Evolutionary conservation across 1,140 invertebrate species (phyloP).

Genomic region (Cylas formicarius): DNA sequence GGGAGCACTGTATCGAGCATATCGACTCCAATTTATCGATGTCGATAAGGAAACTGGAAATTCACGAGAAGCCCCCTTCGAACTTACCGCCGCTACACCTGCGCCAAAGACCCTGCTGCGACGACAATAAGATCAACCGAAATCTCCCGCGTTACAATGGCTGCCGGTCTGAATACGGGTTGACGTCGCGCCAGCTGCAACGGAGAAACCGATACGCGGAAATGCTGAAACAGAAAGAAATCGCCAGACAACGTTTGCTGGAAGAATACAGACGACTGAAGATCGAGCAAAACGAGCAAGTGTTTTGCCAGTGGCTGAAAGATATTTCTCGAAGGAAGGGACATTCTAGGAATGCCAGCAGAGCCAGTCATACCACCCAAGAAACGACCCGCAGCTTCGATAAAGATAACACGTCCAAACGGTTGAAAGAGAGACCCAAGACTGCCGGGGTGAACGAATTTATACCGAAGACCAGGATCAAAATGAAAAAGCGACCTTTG

Average conservation of each 20-base stretch:
- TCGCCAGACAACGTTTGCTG: constrained; percentile 29
- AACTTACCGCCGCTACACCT: constrained; percentile 33
- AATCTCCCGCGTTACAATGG: constrained; percentile 38
- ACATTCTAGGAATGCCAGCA: constrained; percentile 3
- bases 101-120: constrained; percentile 35
- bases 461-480: constrained; percentile 18
- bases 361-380: constrained; percentile 5
- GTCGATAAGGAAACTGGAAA: constrained; percentile 32
- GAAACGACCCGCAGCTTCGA: constrained; percentile 9
- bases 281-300: constrained; percentile 37
- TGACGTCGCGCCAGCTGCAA: constrained; percentile 33
- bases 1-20: constrained; percentile 37
- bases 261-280: constrained; percentile 33
- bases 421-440: constrained; percentile 30
- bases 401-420: constrained; percentile 16
- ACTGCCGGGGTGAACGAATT: constrained; percentile 27
- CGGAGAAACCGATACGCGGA: constrained; percentile 27
- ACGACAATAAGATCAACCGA: constrained; percentile 24
- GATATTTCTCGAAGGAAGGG: constrained; percentile 30
- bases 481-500: constrained; percentile 17
- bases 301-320: constrained; percentile 39
- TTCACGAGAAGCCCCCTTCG: constrained; percentile 29
- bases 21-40: constrained; percentile 32
- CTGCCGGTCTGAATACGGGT: constrained; percentile 37
- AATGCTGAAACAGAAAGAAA: constrained; percentile 28